Base-by-base conservation (phyloP, 2,797 vertebrate genomes). In the Diglossa cyanea region DNA sequence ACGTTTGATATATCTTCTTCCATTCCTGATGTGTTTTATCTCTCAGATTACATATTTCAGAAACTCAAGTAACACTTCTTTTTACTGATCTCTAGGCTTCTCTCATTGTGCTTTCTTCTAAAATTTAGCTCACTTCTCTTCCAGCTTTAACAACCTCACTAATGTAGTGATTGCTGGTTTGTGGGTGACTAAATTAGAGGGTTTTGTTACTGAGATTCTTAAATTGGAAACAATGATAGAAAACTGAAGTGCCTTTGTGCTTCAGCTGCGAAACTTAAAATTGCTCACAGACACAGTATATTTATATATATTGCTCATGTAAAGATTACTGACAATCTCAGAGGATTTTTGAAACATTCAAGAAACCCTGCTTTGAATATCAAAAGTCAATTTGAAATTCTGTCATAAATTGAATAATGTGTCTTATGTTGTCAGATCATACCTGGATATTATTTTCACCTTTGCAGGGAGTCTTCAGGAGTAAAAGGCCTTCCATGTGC, bases 151-250 rank as follows among this genome's bases (percentile, higher is more conserved):
- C 53, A 93, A 8, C 17, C 26, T 82, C 42, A 42, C 26, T 88
- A 87, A 74, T 17, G 18, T 26, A 68, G 60, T 61, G 72, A 95
- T 88, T 91, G 68, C 82, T 90, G 40, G 39, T 91, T 93, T 86
- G 87, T 93, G 87, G 79, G 72, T 90, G 79, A 94, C 23, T 94
- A 91, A 91, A 95, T 81, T 80, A 79, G 72, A 94, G 85, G 89
- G 82, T 48, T 94, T 94, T 92, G 76, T 94, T 93, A 94, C 79
- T 73, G 60, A 66, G 73, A 37, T 76, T 86, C 93, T 88, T 86
- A 95, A 96, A 92, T 54, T 88, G 70, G 93, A 95, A 96, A 91
- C 60, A 92, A 74, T 67, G 48, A 78, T 71, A 85, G 92, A 88
- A 97, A 95, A 89, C 84, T 82, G 33, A 77, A 76, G 45, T 63